A percentile compares a stretch with the other conserved stretches of the same genome.
Evolutionary conservation across 1,140 invertebrate genomes (phyloP).

Genomic region (Triops longicaudatus): DNA sequence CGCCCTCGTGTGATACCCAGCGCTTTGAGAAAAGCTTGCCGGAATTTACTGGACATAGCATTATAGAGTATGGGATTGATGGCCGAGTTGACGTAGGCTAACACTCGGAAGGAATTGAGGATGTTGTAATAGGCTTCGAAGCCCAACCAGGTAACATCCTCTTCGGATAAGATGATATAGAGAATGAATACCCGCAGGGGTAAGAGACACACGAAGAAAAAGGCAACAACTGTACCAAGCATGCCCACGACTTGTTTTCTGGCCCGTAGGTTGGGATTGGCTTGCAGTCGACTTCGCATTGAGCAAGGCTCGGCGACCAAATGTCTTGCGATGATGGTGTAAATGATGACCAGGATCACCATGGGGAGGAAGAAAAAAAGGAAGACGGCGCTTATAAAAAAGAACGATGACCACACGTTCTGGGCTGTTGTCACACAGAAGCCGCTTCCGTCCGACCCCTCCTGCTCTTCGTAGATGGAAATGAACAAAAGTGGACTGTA

Average conservation of each 20-base stretch:
- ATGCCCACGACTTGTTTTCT: conserved; percentile 63
- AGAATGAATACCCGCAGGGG: conserved; percentile 77
- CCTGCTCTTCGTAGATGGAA: conserved; percentile 27
- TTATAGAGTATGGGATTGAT: conserved; percentile 80
- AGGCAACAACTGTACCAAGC: conserved; percentile 79
- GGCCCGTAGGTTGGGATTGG: conserved; percentile 34
- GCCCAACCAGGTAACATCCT: conserved; percentile 55
- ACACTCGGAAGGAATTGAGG: conserved; percentile 73
- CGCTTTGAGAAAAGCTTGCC: conserved; percentile 60
- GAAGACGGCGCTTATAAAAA: conserved; percentile 60
- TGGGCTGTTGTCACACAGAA: conserved; percentile 58
- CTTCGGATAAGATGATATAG: conserved; percentile 68
- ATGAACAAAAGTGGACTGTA: conserved; percentile 36
- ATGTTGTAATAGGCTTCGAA: conserved; percentile 73
- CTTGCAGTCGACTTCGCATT: conserved; percentile 28
- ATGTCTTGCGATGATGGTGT: conserved; percentile 64
- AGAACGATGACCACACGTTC: conserved; percentile 56
- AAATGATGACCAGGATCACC: conserved; percentile 61
- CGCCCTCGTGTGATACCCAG: conserved; percentile 31
- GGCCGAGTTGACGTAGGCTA: conserved; percentile 81
- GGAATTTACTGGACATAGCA: conserved; percentile 68
- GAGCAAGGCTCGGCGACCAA: conserved; percentile 38
- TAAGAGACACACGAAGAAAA: conserved; percentile 80
- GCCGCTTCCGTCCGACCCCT: conserved; percentile 25
- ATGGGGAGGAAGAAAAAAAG: conserved; percentile 69